phyloP scores from a whole-genome alignment of 2,888 invertebrate species.

The Folsomia candida region DNA sequence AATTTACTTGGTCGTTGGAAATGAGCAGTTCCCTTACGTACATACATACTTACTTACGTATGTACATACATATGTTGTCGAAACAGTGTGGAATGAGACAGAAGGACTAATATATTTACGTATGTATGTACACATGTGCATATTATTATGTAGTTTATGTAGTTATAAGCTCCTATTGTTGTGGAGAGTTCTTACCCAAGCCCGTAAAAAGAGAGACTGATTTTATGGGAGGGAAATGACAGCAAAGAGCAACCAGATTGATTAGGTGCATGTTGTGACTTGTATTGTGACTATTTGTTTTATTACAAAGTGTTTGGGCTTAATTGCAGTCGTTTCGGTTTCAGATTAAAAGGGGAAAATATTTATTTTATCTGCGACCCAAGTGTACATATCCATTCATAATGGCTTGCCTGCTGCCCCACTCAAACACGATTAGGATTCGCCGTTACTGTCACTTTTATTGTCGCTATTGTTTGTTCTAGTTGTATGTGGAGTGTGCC shows the following conservation, averaged over 20 bases:
- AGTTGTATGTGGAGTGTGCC: not conserved
- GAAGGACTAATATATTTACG: too few species aligned
- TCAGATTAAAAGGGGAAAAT: constrained; percentile 13
- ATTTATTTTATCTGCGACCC: constrained; percentile 12
- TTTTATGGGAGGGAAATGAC: too few species aligned
- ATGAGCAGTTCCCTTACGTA: too few species aligned
- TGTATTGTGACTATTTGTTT: constrained; percentile 1
- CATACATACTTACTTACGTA: too few species aligned
- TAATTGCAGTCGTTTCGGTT: constrained; percentile 21
- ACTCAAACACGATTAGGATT: not conserved
- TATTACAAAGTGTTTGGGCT: constrained; percentile 9
- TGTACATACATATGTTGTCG: too few species aligned
- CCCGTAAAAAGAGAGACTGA: too few species aligned
- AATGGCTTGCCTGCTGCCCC: not conserved
- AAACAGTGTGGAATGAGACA: too few species aligned
- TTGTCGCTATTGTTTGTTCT: not conserved
- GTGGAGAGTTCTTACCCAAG: too few species aligned
- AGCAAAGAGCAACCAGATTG: not conserved
- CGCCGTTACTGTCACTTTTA: not conserved
- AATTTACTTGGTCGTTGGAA: too few species aligned
- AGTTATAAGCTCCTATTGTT: too few species aligned
- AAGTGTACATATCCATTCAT: not conserved
- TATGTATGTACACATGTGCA: too few species aligned
- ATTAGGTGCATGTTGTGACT: not conserved
- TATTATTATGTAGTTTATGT: too few species aligned